Percentiles rank a stretch among this genome's conserved stretches.
Conservation (phyloP, 2,113 vertebrate genomes). For the Ictalurus punctatus region DNA sequence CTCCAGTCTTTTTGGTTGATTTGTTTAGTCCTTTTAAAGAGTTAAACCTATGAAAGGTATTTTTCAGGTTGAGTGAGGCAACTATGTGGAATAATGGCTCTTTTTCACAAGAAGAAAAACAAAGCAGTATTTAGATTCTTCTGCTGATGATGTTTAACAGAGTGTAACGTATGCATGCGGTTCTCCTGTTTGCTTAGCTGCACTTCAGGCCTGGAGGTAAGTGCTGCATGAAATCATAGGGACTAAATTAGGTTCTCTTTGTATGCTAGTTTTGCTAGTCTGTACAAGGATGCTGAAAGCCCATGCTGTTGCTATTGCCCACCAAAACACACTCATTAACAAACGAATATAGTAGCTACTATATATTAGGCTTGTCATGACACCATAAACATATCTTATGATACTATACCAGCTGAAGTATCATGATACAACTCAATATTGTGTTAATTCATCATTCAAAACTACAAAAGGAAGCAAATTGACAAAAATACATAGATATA, state of each 20-base stretch:
- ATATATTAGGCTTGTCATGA: no score
- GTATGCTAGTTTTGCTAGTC: background rate
- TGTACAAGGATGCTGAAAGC: background rate
- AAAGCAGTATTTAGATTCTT: background rate
- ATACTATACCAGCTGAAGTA: no score
- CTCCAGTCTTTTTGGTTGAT: background rate
- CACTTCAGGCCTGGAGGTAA: background rate
- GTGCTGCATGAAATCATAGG: background rate
- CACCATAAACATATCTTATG: no score
- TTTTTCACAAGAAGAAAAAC: constrained; percentile 1
- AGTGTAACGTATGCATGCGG: background rate
- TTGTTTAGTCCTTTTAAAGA: background rate
- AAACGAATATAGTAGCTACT: no score
- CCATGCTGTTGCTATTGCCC: background rate
- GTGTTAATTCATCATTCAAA: no score
- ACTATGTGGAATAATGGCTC: no score
- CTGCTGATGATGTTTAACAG: background rate
- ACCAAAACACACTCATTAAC: background rate
- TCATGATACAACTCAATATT: no score
- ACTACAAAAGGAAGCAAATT: no score
- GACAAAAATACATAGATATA: no score
- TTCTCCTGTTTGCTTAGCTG: background rate
- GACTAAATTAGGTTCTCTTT: background rate
- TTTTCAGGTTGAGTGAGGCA: background rate
- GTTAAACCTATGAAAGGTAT: background rate